These are phyloP conservation scores for Polymixis lichenea DNA, from an alignment of 2,888 invertebrate species.

Conservation along the genomic window DNA sequence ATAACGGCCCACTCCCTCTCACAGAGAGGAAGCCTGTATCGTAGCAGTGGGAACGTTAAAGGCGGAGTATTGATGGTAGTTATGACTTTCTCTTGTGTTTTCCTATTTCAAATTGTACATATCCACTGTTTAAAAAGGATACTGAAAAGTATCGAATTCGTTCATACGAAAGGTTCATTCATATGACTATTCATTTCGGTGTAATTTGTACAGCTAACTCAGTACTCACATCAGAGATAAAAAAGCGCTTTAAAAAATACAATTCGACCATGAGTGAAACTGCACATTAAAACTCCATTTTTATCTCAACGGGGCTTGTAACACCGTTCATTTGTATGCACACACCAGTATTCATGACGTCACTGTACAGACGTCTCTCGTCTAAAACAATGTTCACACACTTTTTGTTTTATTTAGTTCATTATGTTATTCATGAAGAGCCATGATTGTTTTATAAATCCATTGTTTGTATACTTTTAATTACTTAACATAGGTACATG, in stretches of 20 bases:
- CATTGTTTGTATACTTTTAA: slow-evolving; percentile 45
- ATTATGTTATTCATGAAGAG: slow-evolving; percentile 62
- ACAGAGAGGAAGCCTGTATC: too few relatives aligned
- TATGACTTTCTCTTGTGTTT: background rate
- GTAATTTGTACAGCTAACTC: slow-evolving; percentile 12
- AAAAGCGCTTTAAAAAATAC: slow-evolving; percentile 24
- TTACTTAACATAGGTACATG: background rate
- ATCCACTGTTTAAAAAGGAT: background rate
- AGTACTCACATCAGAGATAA: background rate
- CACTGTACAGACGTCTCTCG: slow-evolving; percentile 52
- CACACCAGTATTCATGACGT: slow-evolving; percentile 53
- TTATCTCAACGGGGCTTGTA: slow-evolving; percentile 51
- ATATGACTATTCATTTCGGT: slow-evolving; percentile 5
- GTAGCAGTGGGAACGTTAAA: too few relatives aligned
- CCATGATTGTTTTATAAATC: slow-evolving; percentile 52
- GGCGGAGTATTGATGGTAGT: too few relatives aligned
- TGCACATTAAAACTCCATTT: slow-evolving; percentile 52
- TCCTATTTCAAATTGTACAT: background rate
- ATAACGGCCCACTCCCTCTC: too few relatives aligned
- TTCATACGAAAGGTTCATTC: background rate
- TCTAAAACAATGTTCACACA: slow-evolving; percentile 65
- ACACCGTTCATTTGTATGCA: slow-evolving; percentile 64
- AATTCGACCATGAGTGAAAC: slow-evolving; percentile 28
- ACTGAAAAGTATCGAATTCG: background rate
- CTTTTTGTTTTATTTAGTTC: slow-evolving; percentile 55